Conservation (phyloP, 2,888 invertebrate genomes). For the Microctonus brassicae region DNA sequence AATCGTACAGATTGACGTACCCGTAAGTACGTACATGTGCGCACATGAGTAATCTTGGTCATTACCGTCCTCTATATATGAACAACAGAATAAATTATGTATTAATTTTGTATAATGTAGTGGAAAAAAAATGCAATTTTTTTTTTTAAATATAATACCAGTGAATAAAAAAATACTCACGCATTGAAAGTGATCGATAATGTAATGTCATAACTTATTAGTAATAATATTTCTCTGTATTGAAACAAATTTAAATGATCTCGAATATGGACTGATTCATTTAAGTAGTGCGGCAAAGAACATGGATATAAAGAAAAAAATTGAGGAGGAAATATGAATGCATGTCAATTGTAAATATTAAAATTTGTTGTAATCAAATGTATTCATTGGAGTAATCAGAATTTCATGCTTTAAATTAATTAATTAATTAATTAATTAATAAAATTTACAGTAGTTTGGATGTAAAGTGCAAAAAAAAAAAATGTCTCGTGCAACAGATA, state of each 20-base stretch:
- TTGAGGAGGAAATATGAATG: conserved; percentile 12
- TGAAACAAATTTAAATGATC: conserved; percentile 11
- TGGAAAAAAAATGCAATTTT: conserved; percentile 8
- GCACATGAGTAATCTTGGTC: conserved; percentile 45
- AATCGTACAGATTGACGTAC: conserved; percentile 59
- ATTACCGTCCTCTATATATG: conserved; percentile 28
- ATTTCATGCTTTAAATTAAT: neutral
- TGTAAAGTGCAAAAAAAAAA: neutral
- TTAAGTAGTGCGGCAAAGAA: conserved; percentile 25
- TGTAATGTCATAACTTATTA: conserved; percentile 18
- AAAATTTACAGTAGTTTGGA: neutral
- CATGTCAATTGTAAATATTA: conserved; percentile 13
- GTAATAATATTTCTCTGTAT: neutral
- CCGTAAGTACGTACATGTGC: conserved; percentile 47
- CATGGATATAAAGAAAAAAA: conserved; percentile 19
- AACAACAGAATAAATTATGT: conserved; percentile 30
- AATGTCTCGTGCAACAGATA: neutral
- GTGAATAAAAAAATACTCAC: conserved; percentile 1
- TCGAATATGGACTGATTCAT: conserved; percentile 39
- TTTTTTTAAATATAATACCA: conserved; percentile 25
- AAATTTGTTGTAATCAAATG: neutral
- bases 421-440: too few species aligned
- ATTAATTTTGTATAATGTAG: conserved; percentile 20
- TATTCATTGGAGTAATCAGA: neutral
- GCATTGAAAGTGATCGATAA: conserved; percentile 25